Base-by-base conservation (phyloP, 92 coral and sea anemone genomes). In the Blastomussa wellsi region DNA sequence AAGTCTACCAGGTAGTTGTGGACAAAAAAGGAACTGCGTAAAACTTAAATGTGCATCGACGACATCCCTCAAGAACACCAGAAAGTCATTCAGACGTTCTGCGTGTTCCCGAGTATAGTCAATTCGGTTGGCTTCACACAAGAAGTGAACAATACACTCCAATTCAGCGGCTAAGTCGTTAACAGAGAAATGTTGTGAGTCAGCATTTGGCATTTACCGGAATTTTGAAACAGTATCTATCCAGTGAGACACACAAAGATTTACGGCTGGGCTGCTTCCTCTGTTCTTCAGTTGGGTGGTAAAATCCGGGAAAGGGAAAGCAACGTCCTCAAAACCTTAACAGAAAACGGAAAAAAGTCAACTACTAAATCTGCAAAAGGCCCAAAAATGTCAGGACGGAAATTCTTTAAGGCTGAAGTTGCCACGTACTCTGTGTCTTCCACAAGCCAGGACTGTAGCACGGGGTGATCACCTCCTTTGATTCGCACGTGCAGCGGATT, bases 401-500 rank as follows among this genome's bases (percentile, higher is more conserved):
- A 26, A 60, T 60, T 60, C 67, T 60, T 60, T 26, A 60, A 8
- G 67, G 33, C 67, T 60, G 67, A 60, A 60, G 67, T 60, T 13
- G 67, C 67, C 15, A 60, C 33, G 33, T 60, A 26, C 33, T 26
- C 15, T n/a, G 67, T 60, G 13, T 60, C 8, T 9, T 60, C 67
- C 28, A 60, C 67, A 33, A 60, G 67, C 15, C 67, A 60, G 15
- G 67, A 60, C 33, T 60, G 67, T 60, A 60, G 12, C 33, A 26
- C 67, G 67, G 67, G 67, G 2, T 60, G 67, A n/a, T 26, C 33
- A 33, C 67, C 6, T 9, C 67, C 67, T 60, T 26, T 60, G 67
- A 60, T 60, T 26, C 67, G n/a, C 67, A 60, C 67, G 28, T 60
- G 67, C 67, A 60, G 67, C 9, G 67, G 67, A 60, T 60, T 60